Evolutionary conservation across 2,797 vertebrate genomes (phyloP), one percentile per base, ranked within the genome.

Genomic region (Choloepus didactylus): DNA sequence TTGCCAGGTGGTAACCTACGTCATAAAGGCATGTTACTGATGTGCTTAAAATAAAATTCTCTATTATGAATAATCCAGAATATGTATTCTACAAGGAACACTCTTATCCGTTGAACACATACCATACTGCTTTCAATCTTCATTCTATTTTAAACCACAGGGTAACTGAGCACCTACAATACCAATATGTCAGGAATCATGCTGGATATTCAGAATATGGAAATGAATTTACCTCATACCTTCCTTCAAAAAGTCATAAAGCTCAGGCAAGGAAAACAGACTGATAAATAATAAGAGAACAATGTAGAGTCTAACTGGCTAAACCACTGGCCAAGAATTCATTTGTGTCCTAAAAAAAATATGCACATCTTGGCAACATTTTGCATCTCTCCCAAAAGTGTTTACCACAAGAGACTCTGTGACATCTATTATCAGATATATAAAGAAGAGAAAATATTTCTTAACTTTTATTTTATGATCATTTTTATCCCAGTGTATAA

Each of bases 211-310:
- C 21, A 66, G 67, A 21, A 86, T 15, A 76, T 19, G 70, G 29
- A 86, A 79, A 27, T 88, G 75, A 87, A 87, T 87, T 81, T 87
- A 83, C 44, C 21, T 93, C 46, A 59, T n/a, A 66, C 31, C 41
- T 64, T 79, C 18, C 44, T 49, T 85, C 23, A 44, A 64, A 44
- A n/a, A 91, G 27, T n/a, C 62, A 18, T n/a, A n/a, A 87, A 79
- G 18, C 14, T 9, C 35, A n/a, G 67, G 72, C 35, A 44, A 38
- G 59, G 60, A 21, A 73, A 89, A 94, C 0, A 25, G 27, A 60
- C 54, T 41, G 19, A 72, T 2, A 87, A 85, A 27, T 11, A 38
- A 72, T 25, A 59, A 80, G 59, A 79, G 67, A 93, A 51, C 12
- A 77, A 49, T 9, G 3, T 8, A 46, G 23, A 69, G 9, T 54